A percentile compares a stretch with the other conserved stretches of the same genome.
phyloP scores from a whole-genome alignment of 2,797 vertebrate species.

The Pogoniulus pusillus region DNA sequence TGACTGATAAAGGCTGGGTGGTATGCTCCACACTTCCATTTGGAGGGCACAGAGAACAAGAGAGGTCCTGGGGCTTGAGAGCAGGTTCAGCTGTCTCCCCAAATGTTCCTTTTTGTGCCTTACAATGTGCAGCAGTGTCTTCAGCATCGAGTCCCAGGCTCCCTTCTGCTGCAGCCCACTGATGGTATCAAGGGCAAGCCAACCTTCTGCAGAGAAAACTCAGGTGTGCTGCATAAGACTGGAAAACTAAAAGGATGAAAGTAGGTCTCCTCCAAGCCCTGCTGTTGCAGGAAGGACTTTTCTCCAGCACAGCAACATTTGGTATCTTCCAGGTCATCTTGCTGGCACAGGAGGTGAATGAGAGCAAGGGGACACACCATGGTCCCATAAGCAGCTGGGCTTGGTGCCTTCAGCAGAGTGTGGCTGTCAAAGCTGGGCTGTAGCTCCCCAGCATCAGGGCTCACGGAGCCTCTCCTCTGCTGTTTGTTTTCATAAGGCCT shows the following conservation, averaged over 20 bases:
- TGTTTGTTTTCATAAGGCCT: conserved; percentile 31
- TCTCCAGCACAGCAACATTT: neutral
- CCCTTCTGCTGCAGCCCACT: rapidly evolving
- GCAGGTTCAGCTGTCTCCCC: neutral
- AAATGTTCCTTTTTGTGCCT: rapidly evolving
- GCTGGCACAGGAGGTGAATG: neutral
- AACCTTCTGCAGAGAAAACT: neutral
- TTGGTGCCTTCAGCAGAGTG: rapidly evolving
- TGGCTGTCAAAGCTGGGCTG: rapidly evolving
- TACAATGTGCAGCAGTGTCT: neutral
- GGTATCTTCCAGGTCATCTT: neutral
- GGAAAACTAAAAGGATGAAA: neutral
- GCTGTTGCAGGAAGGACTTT: neutral
- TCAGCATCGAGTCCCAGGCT: neutral
- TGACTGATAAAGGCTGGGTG: neutral
- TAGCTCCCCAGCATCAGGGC: neutral
- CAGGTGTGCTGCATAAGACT: neutral
- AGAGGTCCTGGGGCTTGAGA: neutral
- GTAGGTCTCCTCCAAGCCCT: rapidly evolving
- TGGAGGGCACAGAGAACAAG: neutral
- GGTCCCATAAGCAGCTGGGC: neutral
- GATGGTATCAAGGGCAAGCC: neutral
- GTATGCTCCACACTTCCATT: neutral
- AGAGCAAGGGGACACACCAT: neutral
- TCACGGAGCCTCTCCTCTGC: neutral